Evolutionary conservation across 64 coral and sea anemone species (phyloP), one percentile per base, ranked within the genome.

Genomic region (Acropora yongei): DNA sequence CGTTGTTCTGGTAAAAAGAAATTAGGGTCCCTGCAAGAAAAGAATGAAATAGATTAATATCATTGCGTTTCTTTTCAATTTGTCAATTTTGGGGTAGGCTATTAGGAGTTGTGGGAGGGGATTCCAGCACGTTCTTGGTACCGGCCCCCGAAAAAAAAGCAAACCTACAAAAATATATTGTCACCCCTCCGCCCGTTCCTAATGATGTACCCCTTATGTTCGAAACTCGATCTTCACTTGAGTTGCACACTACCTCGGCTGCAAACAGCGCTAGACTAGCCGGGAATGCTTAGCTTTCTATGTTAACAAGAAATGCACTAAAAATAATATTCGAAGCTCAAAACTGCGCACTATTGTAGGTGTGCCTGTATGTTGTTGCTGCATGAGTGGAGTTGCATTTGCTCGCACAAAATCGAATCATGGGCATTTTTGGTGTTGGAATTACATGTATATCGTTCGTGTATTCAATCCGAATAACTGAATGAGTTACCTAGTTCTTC

Each of bases 11-110:
- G 50, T 85, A 85, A 85, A 85, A 65, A 67, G 65, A 85, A 85
- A 85, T 85, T 67, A 85, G 65, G 82, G 82, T 85, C 57, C 63
- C 3, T 12, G 83, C 83, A 86, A 86, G 63, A 86, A 72, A 86
- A 39, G 72, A 86, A 86, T 86, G 45, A 72, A 65, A 63, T 63
- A 63, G 58, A 63, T 63, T 71, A 69, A 86, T 86, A 41, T 73
- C 39, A 68, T 86, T 72, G 83, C 83, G 83, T 68, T 16, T 46
- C 58, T 63, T 63, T 63, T 53, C 50, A 53, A 53, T 53, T 53
- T 1, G 50, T 1, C 50, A 53, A 53, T 53, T 53, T 53, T 53
- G 50, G 50, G 49, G 65, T 68, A 19, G 65, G 17, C 65, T 68
- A 68, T 68, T 68, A 68, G 65, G 17, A 1, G 65, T 68, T 72